Base-by-base conservation (phyloP, 2,888 invertebrate species). In the Tiliacea aurago region DNA sequence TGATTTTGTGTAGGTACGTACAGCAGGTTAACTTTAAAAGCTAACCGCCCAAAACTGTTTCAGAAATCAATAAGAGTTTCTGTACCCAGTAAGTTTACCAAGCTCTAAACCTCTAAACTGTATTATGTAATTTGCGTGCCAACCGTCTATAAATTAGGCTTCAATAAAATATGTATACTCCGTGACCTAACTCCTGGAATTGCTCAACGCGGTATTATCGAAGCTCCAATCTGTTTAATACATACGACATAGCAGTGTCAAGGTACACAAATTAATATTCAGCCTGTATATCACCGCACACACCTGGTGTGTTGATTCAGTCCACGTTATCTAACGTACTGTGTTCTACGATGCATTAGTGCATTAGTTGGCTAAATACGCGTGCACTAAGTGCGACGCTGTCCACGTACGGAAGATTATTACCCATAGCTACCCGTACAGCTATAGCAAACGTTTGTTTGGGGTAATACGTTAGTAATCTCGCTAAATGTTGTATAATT, bases 181-280 rank as follows among this genome's bases (percentile, higher is more conserved):
- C 76, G 70, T 83, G 75, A 75, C 80, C 64, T 79, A 77, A 76
- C 73, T 79, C 66, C 51, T 72, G 61, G 67, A 73, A 83, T 77
- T 65, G 79, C 66, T 74, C 67, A 71, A 77, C 82, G 59, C 59
- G 58, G 67, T 45, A 65, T 75, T 84, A 85, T 84, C 78, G 76
- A 64, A 33, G 71, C 77, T 80, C 80, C 77, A 80, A 86, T 85
- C 86, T 80, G 76, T 65, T 70, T 79, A 84, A 80, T 84, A 81
- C 81, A 82, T 80, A 84, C 76, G 76, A 78, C 85, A 85, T 83
- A 85, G 85, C 87, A 87, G 89, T 90, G 90, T 86, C 87, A 91
- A 91, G 89, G 91, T 90, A 94, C 92, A 94, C 93, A 94, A 92
- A 94, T 95, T 94, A 94, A 94, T 95, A 95, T 95, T 92, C 95